These are phyloP conservation scores for Aphaenogaster ashmeadi DNA, from an alignment of 1,140 invertebrate species.

Conservation along the genomic window DNA sequence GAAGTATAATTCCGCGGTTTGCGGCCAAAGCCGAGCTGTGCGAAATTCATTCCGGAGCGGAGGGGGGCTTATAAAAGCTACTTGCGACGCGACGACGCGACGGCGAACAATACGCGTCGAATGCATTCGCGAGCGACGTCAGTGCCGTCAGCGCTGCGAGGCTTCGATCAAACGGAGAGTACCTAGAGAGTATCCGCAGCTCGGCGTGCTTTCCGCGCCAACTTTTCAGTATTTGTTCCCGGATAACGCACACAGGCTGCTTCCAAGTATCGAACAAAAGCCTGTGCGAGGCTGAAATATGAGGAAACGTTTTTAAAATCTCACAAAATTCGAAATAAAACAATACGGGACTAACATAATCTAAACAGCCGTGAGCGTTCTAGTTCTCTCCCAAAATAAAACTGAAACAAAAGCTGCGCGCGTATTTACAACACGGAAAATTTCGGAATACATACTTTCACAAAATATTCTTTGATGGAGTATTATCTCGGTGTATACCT, in stretches of 20 bases:
- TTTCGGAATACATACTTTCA: background rate
- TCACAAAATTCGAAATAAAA: conserved; percentile 27
- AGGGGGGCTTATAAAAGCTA: conserved; percentile 58
- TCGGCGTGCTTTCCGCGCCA: conserved; percentile 19
- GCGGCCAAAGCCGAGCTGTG: conserved; percentile 23
- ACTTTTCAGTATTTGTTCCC: conserved; percentile 53
- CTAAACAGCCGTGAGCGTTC: conserved; percentile 9
- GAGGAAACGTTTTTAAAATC: conserved; percentile 33
- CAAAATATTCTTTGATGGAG: background rate
- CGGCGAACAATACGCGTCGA: conserved; percentile 47
- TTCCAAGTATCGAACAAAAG: conserved; percentile 14
- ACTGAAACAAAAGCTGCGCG: background rate
- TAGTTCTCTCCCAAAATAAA: background rate
- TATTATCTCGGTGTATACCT: background rate
- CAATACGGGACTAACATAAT: conserved; percentile 29
- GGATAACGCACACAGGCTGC: background rate
- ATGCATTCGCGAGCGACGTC: conserved; percentile 7
- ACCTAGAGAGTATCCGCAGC: background rate
- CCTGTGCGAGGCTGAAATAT: conserved; percentile 11
- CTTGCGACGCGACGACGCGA: conserved; percentile 22
- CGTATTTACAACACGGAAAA: background rate
- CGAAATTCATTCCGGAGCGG: conserved; percentile 47
- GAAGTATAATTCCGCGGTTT: conserved; percentile 62
- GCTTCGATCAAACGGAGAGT: conserved; percentile 45
- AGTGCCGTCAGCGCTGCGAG: conserved; percentile 8